Conservation (phyloP, 1,140 invertebrate genomes). For the Ylistrum balloti region DNA sequence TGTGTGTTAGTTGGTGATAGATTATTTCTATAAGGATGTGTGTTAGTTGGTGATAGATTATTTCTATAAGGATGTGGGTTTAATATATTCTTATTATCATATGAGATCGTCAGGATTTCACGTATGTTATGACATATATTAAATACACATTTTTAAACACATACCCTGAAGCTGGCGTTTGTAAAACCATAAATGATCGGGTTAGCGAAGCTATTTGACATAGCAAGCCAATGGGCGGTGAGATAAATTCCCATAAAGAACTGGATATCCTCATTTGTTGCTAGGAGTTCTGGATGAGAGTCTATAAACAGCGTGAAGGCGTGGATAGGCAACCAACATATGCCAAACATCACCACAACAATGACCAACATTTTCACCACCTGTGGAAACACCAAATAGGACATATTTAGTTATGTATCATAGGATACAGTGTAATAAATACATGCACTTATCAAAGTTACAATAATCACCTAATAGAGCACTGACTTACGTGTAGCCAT, state of each 20-base stretch:
- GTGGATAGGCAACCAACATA: constrained; percentile 94
- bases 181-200: constrained; percentile 94
- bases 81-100: too few relatives aligned
- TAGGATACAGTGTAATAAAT: too few relatives aligned
- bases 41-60: too few relatives aligned
- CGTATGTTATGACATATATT: too few relatives aligned
- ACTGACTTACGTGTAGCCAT: too few relatives aligned
- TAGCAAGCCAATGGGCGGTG: constrained; percentile 84
- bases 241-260: constrained; percentile 72
- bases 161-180: constrained; percentile 92
- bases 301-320: constrained; percentile 82
- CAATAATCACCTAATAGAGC: too few relatives aligned
- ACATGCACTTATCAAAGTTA: too few relatives aligned
- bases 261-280: constrained; percentile 53
- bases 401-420: not conserved
- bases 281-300: constrained; percentile 63
- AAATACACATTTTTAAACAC: too few relatives aligned
- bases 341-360: constrained; percentile 91
- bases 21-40: too few relatives aligned
- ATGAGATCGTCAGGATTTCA: too few relatives aligned
- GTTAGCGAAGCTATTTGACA: constrained; percentile 92
- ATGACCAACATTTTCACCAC: constrained; percentile 96
- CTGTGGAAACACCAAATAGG: constrained; percentile 85
- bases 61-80: too few relatives aligned
- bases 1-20: too few relatives aligned